Evolutionary conservation across 2,888 invertebrate genomes (phyloP).

Genomic region (Acleris literana): DNA sequence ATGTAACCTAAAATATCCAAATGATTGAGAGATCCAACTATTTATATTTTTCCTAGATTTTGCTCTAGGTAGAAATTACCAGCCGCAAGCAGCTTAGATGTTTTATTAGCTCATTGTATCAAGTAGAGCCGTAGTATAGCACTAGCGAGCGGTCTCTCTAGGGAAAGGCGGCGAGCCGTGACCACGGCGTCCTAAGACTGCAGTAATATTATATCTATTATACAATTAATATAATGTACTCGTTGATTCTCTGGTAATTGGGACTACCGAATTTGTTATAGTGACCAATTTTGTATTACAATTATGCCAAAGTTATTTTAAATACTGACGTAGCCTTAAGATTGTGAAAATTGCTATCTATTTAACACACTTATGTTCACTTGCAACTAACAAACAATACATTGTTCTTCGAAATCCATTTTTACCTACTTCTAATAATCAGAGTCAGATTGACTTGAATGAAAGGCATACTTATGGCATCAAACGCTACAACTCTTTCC

Average conservation of each 20-base stretch:
- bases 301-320: conserved; percentile 27
- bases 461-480: too few species aligned
- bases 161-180: conserved; percentile 59
- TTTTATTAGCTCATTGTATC: conserved; percentile 59
- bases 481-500: too few species aligned
- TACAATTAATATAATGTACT: conserved; percentile 46
- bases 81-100: conserved; percentile 56
- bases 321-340: conserved; percentile 30
- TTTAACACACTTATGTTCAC: too few species aligned
- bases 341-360: background rate
- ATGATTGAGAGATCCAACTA: too few species aligned
- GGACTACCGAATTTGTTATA: conserved; percentile 28
- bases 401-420: too few species aligned
- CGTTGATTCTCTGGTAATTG: conserved; percentile 42
- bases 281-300: conserved; percentile 33
- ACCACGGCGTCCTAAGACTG: conserved; percentile 76
- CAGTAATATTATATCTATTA: conserved; percentile 51
- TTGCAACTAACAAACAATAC: too few species aligned
- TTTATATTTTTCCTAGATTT: conserved; percentile 38
- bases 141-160: conserved; percentile 60
- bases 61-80: conserved; percentile 30
- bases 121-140: conserved; percentile 62
- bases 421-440: too few species aligned
- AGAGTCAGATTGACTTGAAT: too few species aligned
- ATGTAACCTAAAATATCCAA: too few species aligned